phyloP scores from a whole-genome alignment of 2,113 vertebrate genomes.

The Phasianus colchicus region DNA sequence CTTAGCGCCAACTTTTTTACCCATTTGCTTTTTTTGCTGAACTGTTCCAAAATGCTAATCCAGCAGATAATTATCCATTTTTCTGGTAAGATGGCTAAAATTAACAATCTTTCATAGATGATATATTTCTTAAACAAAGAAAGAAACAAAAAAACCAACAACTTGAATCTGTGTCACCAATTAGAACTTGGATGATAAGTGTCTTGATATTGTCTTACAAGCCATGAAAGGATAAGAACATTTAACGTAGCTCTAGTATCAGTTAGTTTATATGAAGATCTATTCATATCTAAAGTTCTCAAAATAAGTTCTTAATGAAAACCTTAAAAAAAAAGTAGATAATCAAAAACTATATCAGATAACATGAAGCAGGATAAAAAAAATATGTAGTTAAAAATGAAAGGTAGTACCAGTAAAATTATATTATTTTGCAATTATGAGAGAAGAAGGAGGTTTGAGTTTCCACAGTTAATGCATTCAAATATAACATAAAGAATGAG shows the following conservation, averaged over 20 bases:
- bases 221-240: not conserved
- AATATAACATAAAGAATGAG: not conserved
- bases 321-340: not conserved
- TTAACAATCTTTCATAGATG: not conserved
- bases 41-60: not conserved
- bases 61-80: not conserved
- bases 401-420: not conserved
- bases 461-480: not conserved
- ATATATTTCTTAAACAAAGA: not conserved
- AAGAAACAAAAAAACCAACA: no score
- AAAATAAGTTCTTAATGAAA: slow-evolving; percentile 10
- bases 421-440: not conserved
- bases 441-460: not conserved
- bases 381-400: not conserved
- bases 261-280: not conserved
- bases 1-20: not conserved
- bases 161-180: not conserved
- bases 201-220: not conserved
- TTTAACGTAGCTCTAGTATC: not conserved
- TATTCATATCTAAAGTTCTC: not conserved
- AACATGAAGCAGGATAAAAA: not conserved
- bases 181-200: not conserved
- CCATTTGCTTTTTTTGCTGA: not conserved
- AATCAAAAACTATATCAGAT: not conserved
- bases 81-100: not conserved